A percentile compares a stretch with the other conserved stretches of the same genome.
phyloP scores from a whole-genome alignment of 2,113 vertebrate species.

The Gallinago media region DNA sequence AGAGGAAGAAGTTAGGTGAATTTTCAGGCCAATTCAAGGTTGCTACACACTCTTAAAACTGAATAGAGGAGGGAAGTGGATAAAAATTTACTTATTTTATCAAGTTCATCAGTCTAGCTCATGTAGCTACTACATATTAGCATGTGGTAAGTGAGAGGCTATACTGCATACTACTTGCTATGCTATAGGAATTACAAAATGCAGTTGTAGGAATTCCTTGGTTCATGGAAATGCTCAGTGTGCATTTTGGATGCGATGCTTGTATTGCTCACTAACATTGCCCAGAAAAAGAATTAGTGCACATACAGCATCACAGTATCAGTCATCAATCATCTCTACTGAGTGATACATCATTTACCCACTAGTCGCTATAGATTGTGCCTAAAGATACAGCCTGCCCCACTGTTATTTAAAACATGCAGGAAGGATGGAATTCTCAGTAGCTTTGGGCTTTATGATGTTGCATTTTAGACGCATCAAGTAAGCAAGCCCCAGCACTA shows the following conservation, averaged over 20 bases:
- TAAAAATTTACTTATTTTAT: background rate
- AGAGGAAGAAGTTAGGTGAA: conserved; percentile 38
- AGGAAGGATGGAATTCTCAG: background rate
- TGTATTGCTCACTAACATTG: background rate
- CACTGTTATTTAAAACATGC: background rate
- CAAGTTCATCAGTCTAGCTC: background rate
- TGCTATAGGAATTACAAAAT: background rate
- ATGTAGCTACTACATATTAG: background rate
- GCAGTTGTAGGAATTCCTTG: background rate
- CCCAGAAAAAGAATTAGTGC: background rate
- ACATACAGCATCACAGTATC: background rate
- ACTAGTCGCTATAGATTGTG: background rate
- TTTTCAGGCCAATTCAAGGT: conserved; percentile 53
- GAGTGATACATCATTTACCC: background rate
- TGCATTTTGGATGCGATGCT: background rate
- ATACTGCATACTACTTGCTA: background rate
- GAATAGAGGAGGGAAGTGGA: background rate
- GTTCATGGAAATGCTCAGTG: background rate
- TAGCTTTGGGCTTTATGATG: background rate
- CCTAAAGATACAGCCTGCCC: background rate
- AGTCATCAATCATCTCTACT: background rate
- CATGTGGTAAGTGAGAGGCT: background rate
- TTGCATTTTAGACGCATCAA: conserved; percentile 37
- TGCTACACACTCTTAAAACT: conserved; percentile 39
- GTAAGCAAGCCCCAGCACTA: conserved; percentile 46